phyloP scores from a whole-genome alignment of 2,797 vertebrate species.

The Enteromius viviparus region DNA sequence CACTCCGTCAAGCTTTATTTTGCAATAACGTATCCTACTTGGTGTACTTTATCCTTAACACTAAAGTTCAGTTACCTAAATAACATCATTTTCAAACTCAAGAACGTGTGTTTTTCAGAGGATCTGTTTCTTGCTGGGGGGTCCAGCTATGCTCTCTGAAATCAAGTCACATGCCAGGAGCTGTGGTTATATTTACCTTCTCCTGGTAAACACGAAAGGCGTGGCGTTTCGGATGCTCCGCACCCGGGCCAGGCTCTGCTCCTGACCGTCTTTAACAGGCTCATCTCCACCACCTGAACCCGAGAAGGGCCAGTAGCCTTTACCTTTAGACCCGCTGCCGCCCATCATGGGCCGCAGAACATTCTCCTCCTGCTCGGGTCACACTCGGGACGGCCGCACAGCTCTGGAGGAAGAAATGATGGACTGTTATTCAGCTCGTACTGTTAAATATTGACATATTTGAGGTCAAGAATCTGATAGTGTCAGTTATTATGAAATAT shows the following conservation, averaged over 20 bases:
- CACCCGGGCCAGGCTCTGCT: slow-evolving; percentile 84
- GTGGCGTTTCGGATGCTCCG: slow-evolving; percentile 82
- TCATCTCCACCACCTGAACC: slow-evolving; percentile 81
- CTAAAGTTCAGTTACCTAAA: background rate
- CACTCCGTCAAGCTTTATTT: background rate
- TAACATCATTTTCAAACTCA: no score
- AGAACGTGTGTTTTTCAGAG: background rate
- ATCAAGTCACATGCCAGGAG: background rate
- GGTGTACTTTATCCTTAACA: background rate
- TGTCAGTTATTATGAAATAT: slow-evolving; percentile 1
- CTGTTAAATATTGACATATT: slow-evolving; percentile 16
- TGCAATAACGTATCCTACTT: background rate
- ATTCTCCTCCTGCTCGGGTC: slow-evolving; percentile 77
- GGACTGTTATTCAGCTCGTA: background rate
- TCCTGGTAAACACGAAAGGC: slow-evolving; percentile 92
- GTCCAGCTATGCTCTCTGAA: background rate
- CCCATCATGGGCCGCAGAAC: slow-evolving; percentile 89
- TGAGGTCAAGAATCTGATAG: background rate
- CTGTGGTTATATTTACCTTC: slow-evolving; percentile 79
- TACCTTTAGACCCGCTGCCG: slow-evolving; percentile 90
- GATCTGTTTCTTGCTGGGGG: background rate
- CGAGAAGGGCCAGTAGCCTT: slow-evolving; percentile 93
- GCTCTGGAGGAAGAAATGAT: background rate
- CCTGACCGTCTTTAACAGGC: slow-evolving; percentile 78
- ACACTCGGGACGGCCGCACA: slow-evolving; percentile 62